These are phyloP conservation scores for Solenopsis fugax DNA, from an alignment of 1,140 invertebrate species.

Conservation along the genomic window DNA sequence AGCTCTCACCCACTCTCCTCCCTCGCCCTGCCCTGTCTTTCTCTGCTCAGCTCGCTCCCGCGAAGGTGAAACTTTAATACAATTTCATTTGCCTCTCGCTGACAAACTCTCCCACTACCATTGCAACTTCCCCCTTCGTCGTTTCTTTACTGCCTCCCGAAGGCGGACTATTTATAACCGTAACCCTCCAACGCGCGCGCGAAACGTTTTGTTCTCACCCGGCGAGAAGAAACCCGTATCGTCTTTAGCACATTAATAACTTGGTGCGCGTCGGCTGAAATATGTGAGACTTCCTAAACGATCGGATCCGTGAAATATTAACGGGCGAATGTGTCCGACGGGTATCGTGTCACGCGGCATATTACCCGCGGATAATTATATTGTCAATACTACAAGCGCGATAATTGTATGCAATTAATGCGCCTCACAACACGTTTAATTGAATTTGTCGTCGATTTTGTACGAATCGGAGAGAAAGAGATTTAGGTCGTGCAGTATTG, in stretches of 20 bases:
- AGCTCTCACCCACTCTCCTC: neutral
- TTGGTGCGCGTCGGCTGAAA: slow-evolving; percentile 53
- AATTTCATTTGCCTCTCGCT: slow-evolving; percentile 80
- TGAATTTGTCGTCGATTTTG: neutral
- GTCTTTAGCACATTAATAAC: slow-evolving; percentile 68
- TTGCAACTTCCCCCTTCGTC: slow-evolving; percentile 71
- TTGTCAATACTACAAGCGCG: neutral
- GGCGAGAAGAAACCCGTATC: slow-evolving; percentile 62
- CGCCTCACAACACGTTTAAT: neutral
- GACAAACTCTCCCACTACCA: slow-evolving; percentile 74
- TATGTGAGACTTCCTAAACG: slow-evolving; percentile 65
- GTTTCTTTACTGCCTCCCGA: slow-evolving; percentile 78
- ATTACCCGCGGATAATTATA: slow-evolving; percentile 1
- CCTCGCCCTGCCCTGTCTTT: neutral
- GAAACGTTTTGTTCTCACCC: slow-evolving; percentile 73
- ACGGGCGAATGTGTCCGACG: neutral
- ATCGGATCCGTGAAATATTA: slow-evolving; percentile 60
- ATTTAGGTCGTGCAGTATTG: neutral
- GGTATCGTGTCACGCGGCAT: neutral
- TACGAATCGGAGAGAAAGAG: neutral
- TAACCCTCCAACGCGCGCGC: slow-evolving; percentile 69
- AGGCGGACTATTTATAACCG: slow-evolving; percentile 79
- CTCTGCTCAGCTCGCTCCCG: slow-evolving; percentile 22
- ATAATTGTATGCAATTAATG: neutral
- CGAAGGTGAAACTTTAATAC: slow-evolving; percentile 79